Evolutionary conservation across 2,888 invertebrate genomes (phyloP).

Genomic region (Scaptomyza tumidula): DNA sequence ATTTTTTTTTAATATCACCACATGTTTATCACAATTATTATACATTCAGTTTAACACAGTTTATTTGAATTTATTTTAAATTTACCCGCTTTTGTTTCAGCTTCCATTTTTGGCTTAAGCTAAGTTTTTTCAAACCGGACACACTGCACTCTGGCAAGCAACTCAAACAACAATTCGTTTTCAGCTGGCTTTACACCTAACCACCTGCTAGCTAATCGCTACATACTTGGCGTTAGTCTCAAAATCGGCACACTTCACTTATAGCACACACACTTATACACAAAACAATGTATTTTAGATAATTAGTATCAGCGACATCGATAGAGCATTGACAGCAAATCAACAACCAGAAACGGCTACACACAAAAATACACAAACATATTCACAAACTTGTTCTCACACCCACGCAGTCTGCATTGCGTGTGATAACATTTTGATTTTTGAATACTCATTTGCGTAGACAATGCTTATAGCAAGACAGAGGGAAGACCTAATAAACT

Average conservation of each 20-base stretch:
- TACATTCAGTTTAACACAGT: not conserved
- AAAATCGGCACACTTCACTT: constrained; percentile 53
- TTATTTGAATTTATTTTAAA: not conserved
- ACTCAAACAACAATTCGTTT: constrained; percentile 43
- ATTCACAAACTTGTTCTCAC: not conserved
- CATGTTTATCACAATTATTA: not conserved
- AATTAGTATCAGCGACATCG: constrained; percentile 25
- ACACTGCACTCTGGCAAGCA: constrained; percentile 22
- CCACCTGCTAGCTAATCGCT: constrained; percentile 27
- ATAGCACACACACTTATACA: constrained; percentile 6
- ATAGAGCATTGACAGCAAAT: constrained; percentile 25
- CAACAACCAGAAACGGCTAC: not conserved
- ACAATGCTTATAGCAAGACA: constrained; percentile 4
- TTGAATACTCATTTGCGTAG: constrained; percentile 2
- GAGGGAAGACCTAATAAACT: not conserved
- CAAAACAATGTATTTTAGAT: constrained; percentile 12
- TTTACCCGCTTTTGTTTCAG: constrained; percentile 64
- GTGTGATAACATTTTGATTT: not conserved
- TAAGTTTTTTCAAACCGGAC: constrained; percentile 37
- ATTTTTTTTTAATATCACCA: not conserved
- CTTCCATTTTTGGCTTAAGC: constrained; percentile 54
- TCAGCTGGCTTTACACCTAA: constrained; percentile 58
- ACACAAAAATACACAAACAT: not conserved
- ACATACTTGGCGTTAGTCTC: constrained; percentile 4
- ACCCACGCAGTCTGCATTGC: not conserved